Conservation (phyloP, 2,113 vertebrate genomes). For the Pogona vitticeps region DNA sequence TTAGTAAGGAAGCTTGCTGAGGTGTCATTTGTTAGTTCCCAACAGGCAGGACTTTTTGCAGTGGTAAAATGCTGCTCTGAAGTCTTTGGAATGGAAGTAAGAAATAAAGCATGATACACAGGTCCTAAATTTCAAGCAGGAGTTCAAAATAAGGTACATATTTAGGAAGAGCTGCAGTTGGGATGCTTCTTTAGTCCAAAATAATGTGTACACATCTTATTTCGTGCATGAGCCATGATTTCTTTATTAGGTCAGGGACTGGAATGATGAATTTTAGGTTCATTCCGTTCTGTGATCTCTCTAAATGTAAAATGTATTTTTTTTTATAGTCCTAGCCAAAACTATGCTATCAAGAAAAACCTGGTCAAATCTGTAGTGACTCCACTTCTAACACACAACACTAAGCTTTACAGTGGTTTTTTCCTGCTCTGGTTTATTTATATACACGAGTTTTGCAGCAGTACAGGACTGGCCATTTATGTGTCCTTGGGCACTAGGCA, state of each 20-base stretch:
- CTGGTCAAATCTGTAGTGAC: too few species aligned
- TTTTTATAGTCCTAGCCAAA: neutral
- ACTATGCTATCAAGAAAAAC: too few species aligned
- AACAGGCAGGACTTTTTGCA: too few species aligned
- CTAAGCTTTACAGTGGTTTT: too few species aligned
- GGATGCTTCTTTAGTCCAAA: neutral
- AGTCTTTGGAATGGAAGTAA: neutral
- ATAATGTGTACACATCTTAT: neutral
- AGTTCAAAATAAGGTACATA: too few species aligned
- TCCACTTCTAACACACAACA: too few species aligned
- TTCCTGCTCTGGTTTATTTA: too few species aligned
- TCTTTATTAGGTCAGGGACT: neutral
- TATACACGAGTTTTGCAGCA: too few species aligned
- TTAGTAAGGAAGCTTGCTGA: neutral
- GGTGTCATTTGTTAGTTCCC: neutral
- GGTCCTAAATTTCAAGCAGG: neutral
- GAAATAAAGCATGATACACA: neutral
- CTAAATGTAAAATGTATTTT: neutral
- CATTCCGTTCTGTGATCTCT: neutral
- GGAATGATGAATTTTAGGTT: neutral
- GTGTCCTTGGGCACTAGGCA: too few species aligned
- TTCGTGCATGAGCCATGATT: neutral
- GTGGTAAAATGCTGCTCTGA: neutral
- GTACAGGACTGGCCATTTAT: too few species aligned
- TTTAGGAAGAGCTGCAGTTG: neutral